Evolutionary conservation across 2,888 invertebrate genomes (phyloP), one percentile per base, ranked within the genome.

Genomic region (Mimas tiliae): DNA sequence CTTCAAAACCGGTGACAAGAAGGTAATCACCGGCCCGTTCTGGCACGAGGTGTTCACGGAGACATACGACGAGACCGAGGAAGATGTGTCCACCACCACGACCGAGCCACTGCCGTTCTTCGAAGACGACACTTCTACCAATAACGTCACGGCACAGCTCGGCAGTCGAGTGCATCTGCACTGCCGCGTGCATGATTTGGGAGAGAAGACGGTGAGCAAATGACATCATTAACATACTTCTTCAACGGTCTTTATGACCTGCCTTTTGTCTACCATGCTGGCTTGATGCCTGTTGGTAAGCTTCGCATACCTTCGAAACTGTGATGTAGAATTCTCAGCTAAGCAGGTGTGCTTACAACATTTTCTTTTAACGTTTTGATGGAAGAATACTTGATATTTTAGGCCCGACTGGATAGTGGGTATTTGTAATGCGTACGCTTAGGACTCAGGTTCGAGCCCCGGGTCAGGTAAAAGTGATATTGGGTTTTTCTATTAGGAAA

Each of bases 91-190:
- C 14, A 95, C 94, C 6, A 95, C 95, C n/a, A 95, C 95, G 3
- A 94, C 95, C 12, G 96, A 96, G 75, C 96, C 96, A 0, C 91
- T 95, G 72, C 96, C 96, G 0, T 96, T 95, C 86, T 97, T 97
- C 84, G 96, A 96, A 78, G 96, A 96, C 78, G 93, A 91, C 53
- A 92, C 94, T 16, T 94, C 94, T 6, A 94, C 95, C 1, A 96
- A 95, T 80, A 96, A 96, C 79, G 94, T 96, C 74, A 96, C 96
- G 12, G 95, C 95, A 0, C 96, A 96, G 78, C 82, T 96, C 11
- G 95, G 95, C 4, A 95, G 94, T 65, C 93, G 94, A 42, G 95
- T 96, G 6, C 93, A 95, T 72, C 84, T 96, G 64, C 96, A 96
- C 76, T 96, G 96, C 79, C 89, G 95, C 69, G 96, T 96, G 34